phyloP scores from a whole-genome alignment of 2,797 vertebrate species.

The Florisuga fusca region DNA sequence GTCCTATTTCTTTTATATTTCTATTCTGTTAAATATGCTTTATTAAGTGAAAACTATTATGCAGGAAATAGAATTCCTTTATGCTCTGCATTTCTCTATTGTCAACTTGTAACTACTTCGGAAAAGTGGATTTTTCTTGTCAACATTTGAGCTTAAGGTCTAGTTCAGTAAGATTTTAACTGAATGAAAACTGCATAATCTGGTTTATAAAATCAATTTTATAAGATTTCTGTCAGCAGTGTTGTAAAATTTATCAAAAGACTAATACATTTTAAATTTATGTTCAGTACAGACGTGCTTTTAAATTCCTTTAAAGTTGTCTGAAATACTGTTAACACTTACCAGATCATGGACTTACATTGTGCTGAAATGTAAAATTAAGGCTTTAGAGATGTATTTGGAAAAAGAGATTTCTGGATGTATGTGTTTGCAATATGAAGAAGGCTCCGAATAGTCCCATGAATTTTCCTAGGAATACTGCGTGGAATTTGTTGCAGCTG shows the following conservation, averaged over 20 bases:
- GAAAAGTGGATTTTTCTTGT: background rate
- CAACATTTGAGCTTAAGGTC: background rate
- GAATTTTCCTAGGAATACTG: background rate
- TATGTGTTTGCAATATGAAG: background rate
- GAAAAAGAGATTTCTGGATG: background rate
- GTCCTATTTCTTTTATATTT: background rate
- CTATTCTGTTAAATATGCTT: background rate
- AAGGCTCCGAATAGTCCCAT: background rate
- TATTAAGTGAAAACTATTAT: background rate
- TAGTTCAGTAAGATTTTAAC: background rate
- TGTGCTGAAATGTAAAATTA: background rate
- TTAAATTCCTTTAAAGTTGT: background rate
- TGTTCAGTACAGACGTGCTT: background rate
- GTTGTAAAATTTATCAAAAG: background rate
- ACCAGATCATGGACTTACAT: background rate
- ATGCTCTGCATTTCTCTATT: background rate
- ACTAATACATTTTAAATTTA: background rate
- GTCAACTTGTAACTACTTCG: background rate
- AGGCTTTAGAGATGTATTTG: background rate
- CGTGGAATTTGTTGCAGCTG: background rate
- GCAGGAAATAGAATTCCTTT: background rate
- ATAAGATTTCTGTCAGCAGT: background rate
- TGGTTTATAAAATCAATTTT: background rate
- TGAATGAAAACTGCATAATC: background rate
- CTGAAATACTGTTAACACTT: background rate